Conservation (phyloP, 2,113 vertebrate species). For the Etheostoma spectabile region DNA sequence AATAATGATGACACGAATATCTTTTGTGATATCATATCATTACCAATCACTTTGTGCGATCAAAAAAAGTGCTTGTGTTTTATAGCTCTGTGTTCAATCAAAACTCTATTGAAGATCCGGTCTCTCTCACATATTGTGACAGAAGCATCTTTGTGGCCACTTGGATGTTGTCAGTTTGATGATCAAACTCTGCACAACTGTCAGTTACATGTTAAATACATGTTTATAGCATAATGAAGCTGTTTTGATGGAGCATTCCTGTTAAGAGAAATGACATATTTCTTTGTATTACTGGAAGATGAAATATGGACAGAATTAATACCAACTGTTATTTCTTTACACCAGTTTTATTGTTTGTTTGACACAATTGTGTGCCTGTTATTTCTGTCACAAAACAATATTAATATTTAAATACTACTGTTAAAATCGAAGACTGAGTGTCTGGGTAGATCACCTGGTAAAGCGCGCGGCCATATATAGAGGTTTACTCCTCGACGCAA, state of each 20-base stretch:
- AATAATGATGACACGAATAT: not conserved
- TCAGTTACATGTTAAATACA: not conserved
- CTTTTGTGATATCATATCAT: not conserved
- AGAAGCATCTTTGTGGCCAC: not conserved
- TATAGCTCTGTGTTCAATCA: not conserved
- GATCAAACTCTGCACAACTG: not conserved
- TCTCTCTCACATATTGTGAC: not conserved
- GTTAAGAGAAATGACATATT: not conserved
- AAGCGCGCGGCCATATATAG: no score
- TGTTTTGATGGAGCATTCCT: not conserved
- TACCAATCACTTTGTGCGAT: not conserved
- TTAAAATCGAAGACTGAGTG: no score
- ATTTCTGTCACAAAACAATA: no score
- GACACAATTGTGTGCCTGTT: no score
- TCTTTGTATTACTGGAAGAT: not conserved
- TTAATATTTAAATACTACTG: no score
- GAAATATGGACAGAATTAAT: constrained; percentile 1
- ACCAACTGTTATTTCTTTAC: not conserved
- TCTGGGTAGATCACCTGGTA: no score
- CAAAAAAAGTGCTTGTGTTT: not conserved
- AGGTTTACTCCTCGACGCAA: no score
- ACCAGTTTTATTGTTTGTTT: no score
- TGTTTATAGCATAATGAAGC: not conserved
- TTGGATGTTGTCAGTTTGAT: not conserved
- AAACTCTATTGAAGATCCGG: not conserved